Evolutionary conservation across 2,113 vertebrate species (phyloP), one percentile per base, ranked within the genome.

Genomic region (Actinemys pallida): DNA sequence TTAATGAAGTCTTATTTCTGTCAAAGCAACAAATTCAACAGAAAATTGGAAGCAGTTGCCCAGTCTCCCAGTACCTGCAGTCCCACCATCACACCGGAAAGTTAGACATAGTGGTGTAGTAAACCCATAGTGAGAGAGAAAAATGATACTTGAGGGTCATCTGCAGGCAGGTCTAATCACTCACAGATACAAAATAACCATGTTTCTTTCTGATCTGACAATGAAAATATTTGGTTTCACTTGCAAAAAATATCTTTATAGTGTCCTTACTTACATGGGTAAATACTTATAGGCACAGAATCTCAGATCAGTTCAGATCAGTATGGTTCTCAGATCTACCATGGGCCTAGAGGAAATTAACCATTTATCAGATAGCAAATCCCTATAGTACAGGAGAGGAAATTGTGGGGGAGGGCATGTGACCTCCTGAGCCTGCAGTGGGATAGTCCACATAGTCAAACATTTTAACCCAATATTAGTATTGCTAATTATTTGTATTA

Each of bases 311-410:
- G 10, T 62, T 62, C 59, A 62, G 11, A 62, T n/a, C 35, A 42
- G 10, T 75, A 65, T 35, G 59, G 59, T 16, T 65, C 59, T 75
- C 22, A 42, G 69, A 10, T 75, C 20, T 75, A 39, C n/a, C n/a
- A 95, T 93, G 95, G 90, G 59, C 76, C 45, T 82, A 97, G 94
- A 80, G 80, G 75, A 91, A 87, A 87, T 96, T 84, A 93, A 93
- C 59, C 54, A 1, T 49, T 95, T 94, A 82, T 89, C 57, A 85
- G 79, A 42, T 69, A 93, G 89, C 94, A 69, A 91, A 95, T 91
- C 92, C 81, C 65, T 79, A 19, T 47, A 83, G 45, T 0, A 0
- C 50, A 16, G 84, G 35, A 72, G 84, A 91, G 94, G 88, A 96
- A 94, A 93, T 86, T 88, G 86, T 53, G 94, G 2, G 62, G 53